Conservation (phyloP, 2,113 vertebrate genomes). For the Gallinago jamesoni region DNA sequence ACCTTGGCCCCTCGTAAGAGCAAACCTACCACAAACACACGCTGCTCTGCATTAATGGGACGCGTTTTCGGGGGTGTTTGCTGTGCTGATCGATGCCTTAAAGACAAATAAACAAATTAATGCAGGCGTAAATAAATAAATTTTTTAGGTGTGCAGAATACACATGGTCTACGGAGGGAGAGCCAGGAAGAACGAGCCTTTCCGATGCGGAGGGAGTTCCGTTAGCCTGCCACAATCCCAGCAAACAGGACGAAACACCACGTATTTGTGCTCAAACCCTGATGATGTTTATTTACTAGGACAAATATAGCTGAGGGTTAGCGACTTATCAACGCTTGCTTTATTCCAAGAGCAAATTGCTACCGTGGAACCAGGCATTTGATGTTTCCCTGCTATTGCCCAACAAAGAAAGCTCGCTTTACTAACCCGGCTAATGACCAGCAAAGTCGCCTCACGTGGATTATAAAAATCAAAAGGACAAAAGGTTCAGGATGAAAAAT, state of each 20-base stretch:
- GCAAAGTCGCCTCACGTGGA: constrained; percentile 10
- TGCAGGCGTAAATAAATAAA: background rate
- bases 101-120: background rate
- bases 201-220: background rate
- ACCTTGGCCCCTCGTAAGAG: background rate
- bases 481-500: constrained; percentile 54
- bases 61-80: background rate
- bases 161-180: accelerated
- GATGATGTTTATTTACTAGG: constrained; percentile 65
- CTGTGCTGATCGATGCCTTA: background rate
- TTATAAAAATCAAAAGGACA: constrained; percentile 54
- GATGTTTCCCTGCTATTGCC: constrained; percentile 45
- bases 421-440: background rate
- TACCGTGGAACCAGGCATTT: constrained; percentile 59
- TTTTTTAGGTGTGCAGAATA: background rate
- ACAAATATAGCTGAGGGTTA: constrained; percentile 67
- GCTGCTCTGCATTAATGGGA: background rate
- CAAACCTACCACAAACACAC: background rate
- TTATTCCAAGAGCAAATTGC: constrained; percentile 63
- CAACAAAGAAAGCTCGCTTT: constrained; percentile 43
- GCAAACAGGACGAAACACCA: constrained; percentile 37
- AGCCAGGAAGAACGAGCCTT: accelerated
- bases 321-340: constrained; percentile 52
- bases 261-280: constrained; percentile 46
- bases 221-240: constrained; percentile 8